phyloP scores from a whole-genome alignment of 1,140 invertebrate species.

The Hypsibius dujardini region DNA sequence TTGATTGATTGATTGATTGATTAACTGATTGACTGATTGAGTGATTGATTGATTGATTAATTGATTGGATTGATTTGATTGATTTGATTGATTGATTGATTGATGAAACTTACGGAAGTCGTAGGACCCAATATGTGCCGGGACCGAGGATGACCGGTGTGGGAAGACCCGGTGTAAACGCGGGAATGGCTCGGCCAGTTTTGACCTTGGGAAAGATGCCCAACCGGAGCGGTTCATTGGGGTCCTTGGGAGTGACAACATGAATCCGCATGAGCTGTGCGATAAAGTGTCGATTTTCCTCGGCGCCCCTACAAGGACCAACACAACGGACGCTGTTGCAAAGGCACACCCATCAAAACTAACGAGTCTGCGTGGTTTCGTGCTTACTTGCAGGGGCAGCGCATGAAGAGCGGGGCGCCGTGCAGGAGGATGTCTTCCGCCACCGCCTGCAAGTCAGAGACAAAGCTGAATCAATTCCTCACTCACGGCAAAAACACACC shows the following conservation, averaged over 20 bases:
- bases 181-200: slow-evolving; percentile 4
- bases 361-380: slow-evolving; percentile 1
- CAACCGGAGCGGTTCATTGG: slow-evolving; percentile 71
- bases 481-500: too few species aligned
- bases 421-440: slow-evolving; percentile 58
- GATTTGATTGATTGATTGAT: too few species aligned
- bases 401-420: slow-evolving; percentile 76
- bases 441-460: slow-evolving; percentile 50
- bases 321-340: slow-evolving; percentile 22
- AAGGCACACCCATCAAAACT: slow-evolving; percentile 20
- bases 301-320: slow-evolving; percentile 11
- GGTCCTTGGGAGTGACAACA: slow-evolving; percentile 73
- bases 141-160: background rate
- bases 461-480: too few species aligned
- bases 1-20: too few species aligned
- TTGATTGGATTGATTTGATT: too few species aligned
- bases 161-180: slow-evolving; percentile 2
- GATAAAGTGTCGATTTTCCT: slow-evolving; percentile 35
- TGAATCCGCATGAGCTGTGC: slow-evolving; percentile 83
- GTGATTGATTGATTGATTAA: too few species aligned
- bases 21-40: too few species aligned
- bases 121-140: background rate
- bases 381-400: slow-evolving; percentile 61
- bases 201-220: slow-evolving; percentile 26
- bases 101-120: too few species aligned